A percentile compares a stretch with the other conserved stretches of the same genome.
phyloP scores from a whole-genome alignment of 2,888 invertebrate species.

The Drosophila nr. medialis region DNA sequence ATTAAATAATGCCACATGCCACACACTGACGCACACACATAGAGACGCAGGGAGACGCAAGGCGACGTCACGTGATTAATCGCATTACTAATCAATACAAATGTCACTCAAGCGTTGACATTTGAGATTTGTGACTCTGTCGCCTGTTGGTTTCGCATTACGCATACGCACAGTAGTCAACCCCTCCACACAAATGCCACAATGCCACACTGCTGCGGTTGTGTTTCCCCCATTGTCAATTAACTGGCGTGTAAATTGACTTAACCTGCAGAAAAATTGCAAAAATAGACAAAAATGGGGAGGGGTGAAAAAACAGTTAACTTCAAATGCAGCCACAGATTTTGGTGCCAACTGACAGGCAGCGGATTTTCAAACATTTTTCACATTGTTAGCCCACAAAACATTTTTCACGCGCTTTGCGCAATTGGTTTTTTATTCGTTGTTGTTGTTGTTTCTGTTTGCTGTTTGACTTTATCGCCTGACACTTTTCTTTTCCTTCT shows the following conservation, averaged over 20 bases:
- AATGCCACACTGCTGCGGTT: neutral
- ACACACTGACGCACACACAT: slow-evolving; percentile 26
- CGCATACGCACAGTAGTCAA: slow-evolving; percentile 75
- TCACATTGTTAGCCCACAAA: slow-evolving; percentile 36
- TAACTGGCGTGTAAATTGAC: slow-evolving; percentile 72
- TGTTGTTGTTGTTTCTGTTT: slow-evolving; percentile 12
- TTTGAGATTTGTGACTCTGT: slow-evolving; percentile 73
- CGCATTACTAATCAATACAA: slow-evolving; percentile 78
- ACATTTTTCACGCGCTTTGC: slow-evolving; percentile 20
- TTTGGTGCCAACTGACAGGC: slow-evolving; percentile 14
- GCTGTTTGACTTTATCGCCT: slow-evolving; percentile 34
- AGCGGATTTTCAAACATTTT: slow-evolving; percentile 43
- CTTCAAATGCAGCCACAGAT: slow-evolving; percentile 36
- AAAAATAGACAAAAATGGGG: slow-evolving; percentile 1
- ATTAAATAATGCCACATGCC: slow-evolving; percentile 67
- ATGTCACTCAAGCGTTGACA: slow-evolving; percentile 73
- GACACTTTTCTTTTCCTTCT: slow-evolving; percentile 30
- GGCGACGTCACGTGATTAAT: slow-evolving; percentile 66
- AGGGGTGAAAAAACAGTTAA: slow-evolving; percentile 19
- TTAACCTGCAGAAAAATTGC: slow-evolving; percentile 39
- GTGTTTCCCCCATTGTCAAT: slow-evolving; percentile 58
- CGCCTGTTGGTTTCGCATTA: slow-evolving; percentile 56
- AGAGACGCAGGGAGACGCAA: slow-evolving; percentile 13
- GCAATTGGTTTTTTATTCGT: slow-evolving; percentile 19
- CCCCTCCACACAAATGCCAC: slow-evolving; percentile 4